These are phyloP conservation scores for Bellardia pandia DNA, from an alignment of 2,888 invertebrate genomes.

Conservation along the genomic window DNA sequence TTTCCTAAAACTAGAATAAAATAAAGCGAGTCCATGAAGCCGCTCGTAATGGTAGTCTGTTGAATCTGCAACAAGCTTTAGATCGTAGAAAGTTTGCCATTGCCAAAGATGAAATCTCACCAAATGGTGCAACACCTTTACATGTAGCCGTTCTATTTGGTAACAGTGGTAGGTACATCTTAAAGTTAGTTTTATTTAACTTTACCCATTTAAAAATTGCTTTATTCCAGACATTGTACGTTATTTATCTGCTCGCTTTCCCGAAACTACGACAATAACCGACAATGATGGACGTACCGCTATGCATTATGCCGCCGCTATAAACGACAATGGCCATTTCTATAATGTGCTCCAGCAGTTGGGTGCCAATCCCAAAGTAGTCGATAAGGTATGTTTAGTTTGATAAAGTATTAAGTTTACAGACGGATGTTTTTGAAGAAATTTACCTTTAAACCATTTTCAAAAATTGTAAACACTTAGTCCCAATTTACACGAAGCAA, in stretches of 20 bases:
- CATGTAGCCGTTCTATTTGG: conserved; percentile 94
- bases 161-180: conserved; percentile 87
- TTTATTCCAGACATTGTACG: conserved; percentile 82
- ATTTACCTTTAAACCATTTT: no score
- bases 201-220: not conserved
- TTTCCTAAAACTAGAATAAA: conserved; percentile 88
- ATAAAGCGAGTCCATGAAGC: conserved; percentile 95
- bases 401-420: not conserved
- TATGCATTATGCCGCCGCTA: conserved; percentile 93
- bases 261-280: conserved; percentile 92
- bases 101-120: conserved; percentile 93
- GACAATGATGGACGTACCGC: conserved; percentile 94
- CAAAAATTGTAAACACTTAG: no score
- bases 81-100: conserved; percentile 96
- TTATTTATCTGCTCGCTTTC: conserved; percentile 91
- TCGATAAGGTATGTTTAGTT: conserved; percentile 90
- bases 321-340: conserved; percentile 94
- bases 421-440: no score
- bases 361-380: conserved; percentile 92
- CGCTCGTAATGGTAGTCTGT: conserved; percentile 92
- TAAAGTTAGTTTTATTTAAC: not conserved
- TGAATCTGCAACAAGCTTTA: conserved; percentile 92
- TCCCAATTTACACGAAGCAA: no score
- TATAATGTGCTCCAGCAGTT: conserved; percentile 93
- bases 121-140: conserved; percentile 92